These are phyloP conservation scores for Stegostoma tigrinum DNA, from an alignment of 2,113 vertebrate species.

Conservation along the genomic window DNA sequence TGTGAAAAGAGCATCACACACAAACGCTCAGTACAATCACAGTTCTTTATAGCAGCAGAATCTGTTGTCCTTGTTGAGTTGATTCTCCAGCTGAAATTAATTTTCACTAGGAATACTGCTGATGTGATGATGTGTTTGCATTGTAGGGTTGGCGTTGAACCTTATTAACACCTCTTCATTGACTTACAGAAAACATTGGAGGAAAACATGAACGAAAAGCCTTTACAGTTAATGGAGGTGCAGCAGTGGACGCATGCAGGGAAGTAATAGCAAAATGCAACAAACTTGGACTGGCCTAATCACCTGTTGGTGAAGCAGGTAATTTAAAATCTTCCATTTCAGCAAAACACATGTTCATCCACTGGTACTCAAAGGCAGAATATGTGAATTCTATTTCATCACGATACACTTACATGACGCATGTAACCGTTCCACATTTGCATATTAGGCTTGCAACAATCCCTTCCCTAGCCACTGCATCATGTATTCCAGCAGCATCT, in stretches of 20 bases:
- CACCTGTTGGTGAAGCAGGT: background rate
- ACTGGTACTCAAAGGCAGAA: background rate
- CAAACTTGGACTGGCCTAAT: background rate
- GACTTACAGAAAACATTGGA: background rate
- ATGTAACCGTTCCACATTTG: background rate
- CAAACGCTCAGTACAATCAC: background rate
- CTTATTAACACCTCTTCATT: background rate
- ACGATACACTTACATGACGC: background rate
- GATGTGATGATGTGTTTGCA: background rate
- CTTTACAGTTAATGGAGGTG: background rate
- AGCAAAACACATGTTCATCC: background rate
- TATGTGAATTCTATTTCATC: background rate
- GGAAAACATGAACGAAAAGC: background rate
- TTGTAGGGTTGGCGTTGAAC: background rate
- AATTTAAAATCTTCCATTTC: background rate
- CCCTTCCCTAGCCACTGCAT: background rate
- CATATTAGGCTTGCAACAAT: conserved; percentile 22
- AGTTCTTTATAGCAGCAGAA: background rate
- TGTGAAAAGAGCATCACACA: background rate
- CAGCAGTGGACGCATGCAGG: background rate
- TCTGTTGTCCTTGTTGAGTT: too few relatives aligned
- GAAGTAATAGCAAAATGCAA: background rate
- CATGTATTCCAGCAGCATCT: background rate
- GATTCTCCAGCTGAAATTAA: background rate
- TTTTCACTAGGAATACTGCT: background rate